Base-by-base conservation (phyloP, 2,888 invertebrate species). In the Loripinus fragilis region DNA sequence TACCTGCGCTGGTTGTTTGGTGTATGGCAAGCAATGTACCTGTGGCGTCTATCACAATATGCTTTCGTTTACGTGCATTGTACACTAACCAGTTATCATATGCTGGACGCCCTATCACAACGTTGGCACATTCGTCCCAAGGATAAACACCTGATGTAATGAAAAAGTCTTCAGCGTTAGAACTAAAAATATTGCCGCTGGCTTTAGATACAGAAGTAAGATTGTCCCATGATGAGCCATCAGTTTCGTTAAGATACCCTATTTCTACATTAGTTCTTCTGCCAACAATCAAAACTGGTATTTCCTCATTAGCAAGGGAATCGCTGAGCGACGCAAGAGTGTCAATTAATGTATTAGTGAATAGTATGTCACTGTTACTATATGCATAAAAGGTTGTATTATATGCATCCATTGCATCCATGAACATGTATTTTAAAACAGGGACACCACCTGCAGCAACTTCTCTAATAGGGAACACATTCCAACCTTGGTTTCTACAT, bases 51-150 rank as follows among this genome's bases (percentile, higher is more conserved):
- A 91, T 82, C 15, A 88, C 88, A 33, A 67, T 65, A 28, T 86
- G 78, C 20, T 86, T 77, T 7, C 77, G 72, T 75, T 86, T 83
- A 12, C 86, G 79, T 1, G 89, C 78, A 70, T 88, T 80, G n/a
- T 85, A 85, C 1, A 91, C 89, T 15, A 91, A 77, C 90, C 90
- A 91, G 71, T 90, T 90, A 71, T 91, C 91, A 69, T 90, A 91
- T 0, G 90, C 91, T 35, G 85, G 71, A n/a, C 89, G 83, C 15
- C 90, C 90, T 42, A 91, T 87, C 42, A 90, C 89, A 69, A 91
- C 87, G 45, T 89, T 87, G 23, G 91, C 89, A 38, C 90, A 85
- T n/a, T 80, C 81, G 28, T 79, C 78, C 91, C 90, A 91, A 0
- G 88, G 89, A 80, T 85, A 91, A n/a, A 69, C 68, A n/a, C 83